Conservation (phyloP, 1,140 invertebrate genomes). For the Eupeodes corollae region DNA sequence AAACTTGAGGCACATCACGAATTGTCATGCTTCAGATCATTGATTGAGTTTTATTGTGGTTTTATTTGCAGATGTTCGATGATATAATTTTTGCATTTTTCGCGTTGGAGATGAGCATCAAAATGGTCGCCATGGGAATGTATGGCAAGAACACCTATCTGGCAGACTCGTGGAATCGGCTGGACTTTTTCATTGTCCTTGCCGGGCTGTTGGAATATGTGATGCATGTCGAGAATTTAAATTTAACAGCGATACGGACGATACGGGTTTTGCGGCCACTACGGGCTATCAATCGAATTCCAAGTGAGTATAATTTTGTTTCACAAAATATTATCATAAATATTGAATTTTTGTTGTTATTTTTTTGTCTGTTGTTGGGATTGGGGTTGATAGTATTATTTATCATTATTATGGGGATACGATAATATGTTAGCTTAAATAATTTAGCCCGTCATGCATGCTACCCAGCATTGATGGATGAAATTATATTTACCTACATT, state of each 20-base stretch:
- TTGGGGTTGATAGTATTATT: too few relatives aligned
- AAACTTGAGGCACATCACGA: background rate
- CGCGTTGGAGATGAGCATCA: conserved; percentile 90
- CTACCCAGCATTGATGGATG: too few relatives aligned
- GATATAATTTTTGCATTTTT: conserved; percentile 99
- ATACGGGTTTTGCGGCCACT: conserved; percentile 92
- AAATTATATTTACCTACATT: too few relatives aligned
- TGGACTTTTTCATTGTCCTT: conserved; percentile 96
- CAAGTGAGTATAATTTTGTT: conserved; percentile 77
- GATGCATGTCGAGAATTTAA: conserved; percentile 92
- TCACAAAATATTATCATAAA: background rate
- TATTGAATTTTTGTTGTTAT: background rate
- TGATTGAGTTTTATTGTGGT: background rate
- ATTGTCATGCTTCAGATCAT: background rate
- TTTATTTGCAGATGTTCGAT: conserved; percentile 73
- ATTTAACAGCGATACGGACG: conserved; percentile 94
- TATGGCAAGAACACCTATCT: conserved; percentile 89
- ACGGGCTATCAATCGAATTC: conserved; percentile 97
- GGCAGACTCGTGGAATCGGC: conserved; percentile 94
- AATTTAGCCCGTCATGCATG: too few relatives aligned
- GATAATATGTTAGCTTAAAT: too few relatives aligned
- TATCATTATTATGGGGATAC: too few relatives aligned
- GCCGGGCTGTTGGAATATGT: conserved; percentile 92
- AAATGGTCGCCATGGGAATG: conserved; percentile 98
- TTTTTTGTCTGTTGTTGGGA: background rate